phyloP scores from a whole-genome alignment of 2,888 invertebrate genomes.

The Uropetala carovei region DNA sequence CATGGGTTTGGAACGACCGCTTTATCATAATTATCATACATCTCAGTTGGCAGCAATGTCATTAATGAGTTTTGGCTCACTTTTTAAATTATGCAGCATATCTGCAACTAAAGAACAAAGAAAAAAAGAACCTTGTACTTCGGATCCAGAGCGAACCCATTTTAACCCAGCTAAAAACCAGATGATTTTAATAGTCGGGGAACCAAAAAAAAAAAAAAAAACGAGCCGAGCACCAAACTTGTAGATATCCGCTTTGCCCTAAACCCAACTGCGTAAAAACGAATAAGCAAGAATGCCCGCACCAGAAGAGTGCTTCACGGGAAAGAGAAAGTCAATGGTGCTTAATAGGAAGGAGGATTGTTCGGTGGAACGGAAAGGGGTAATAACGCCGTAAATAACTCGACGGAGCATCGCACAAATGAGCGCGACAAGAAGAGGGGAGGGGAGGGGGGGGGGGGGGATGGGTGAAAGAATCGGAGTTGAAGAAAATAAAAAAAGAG shows the following conservation, averaged over 20 bases:
- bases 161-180: too few species aligned
- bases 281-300: not conserved
- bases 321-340: conserved; percentile 43
- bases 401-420: conserved; percentile 44
- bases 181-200: too few species aligned
- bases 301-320: not conserved
- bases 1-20: too few species aligned
- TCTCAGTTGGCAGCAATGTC: too few species aligned
- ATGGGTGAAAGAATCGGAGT: not conserved
- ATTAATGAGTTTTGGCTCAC: too few species aligned
- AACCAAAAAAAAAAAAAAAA: too few species aligned
- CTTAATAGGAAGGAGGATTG: conserved; percentile 30
- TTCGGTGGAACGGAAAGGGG: conserved; percentile 42
- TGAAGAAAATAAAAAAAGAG: not conserved
- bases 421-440: not conserved
- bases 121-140: too few species aligned
- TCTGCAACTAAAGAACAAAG: too few species aligned
- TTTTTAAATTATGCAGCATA: too few species aligned
- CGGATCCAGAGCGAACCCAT: too few species aligned
- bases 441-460: not conserved
- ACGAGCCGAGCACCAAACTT: too few species aligned
- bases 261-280: not conserved
- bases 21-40: too few species aligned
- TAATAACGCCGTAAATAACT: conserved; percentile 48
- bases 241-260: not conserved